Evolutionary conservation across 1,140 invertebrate genomes (phyloP).

Genomic region (Zaprionus africanus): DNA sequence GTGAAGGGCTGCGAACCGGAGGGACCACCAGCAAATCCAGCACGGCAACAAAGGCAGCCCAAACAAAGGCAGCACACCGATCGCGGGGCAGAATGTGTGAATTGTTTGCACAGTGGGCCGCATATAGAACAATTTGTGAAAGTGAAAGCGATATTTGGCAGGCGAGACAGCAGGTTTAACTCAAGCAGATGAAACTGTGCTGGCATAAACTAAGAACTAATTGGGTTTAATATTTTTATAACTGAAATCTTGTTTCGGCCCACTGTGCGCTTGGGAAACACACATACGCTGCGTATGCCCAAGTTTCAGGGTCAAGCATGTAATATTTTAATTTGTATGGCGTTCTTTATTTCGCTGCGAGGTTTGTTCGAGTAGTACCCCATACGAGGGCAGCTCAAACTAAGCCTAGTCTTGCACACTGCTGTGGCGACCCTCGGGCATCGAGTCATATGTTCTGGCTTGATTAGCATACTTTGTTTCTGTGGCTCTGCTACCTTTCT

Average conservation of each 20-base stretch:
- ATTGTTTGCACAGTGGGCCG: slow-evolving; percentile 46
- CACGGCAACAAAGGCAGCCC: slow-evolving; percentile 42
- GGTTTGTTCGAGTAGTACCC: not conserved
- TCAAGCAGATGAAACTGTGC: not conserved
- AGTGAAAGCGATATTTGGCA: not conserved
- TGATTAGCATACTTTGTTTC: slow-evolving; percentile 40
- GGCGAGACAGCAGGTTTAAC: not conserved
- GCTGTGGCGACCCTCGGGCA: slow-evolving; percentile 12
- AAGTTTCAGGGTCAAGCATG: slow-evolving; percentile 73
- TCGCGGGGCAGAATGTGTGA: slow-evolving; percentile 53
- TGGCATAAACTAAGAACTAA: not conserved
- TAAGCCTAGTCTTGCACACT: not conserved
- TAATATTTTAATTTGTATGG: slow-evolving; percentile 77
- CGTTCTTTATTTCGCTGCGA: slow-evolving; percentile 54
- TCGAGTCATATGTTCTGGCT: slow-evolving; percentile 17
- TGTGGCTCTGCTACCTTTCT: slow-evolving; percentile 46
- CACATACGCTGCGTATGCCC: slow-evolving; percentile 29
- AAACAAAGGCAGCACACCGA: slow-evolving; percentile 50
- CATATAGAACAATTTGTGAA: not conserved
- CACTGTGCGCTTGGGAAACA: slow-evolving; percentile 43
- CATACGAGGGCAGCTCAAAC: not conserved
- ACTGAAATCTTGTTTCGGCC: not conserved
- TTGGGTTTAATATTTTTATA: not conserved
- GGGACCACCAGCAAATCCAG: slow-evolving; percentile 39
- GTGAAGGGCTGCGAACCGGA: slow-evolving; percentile 45